phyloP scores from a whole-genome alignment of 2,888 invertebrate genomes.

The Ophion ellenae region DNA sequence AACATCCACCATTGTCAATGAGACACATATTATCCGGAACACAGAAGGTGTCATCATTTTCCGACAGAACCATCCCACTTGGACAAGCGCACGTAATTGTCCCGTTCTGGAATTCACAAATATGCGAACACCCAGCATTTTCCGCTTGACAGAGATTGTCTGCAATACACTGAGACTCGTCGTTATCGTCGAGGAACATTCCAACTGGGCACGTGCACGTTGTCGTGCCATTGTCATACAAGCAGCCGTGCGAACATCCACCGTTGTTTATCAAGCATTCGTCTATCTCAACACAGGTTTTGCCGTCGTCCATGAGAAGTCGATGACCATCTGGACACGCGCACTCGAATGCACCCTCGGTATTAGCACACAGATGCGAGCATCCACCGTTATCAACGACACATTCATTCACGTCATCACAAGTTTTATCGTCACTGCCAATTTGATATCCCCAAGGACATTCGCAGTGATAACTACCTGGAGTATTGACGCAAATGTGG shows the following conservation, averaged over 20 bases:
- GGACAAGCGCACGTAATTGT: slow-evolving; percentile 84
- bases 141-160: slow-evolving; percentile 84
- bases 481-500: slow-evolving; percentile 86
- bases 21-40: slow-evolving; percentile 85
- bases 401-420: slow-evolving; percentile 81
- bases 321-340: slow-evolving; percentile 84
- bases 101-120: slow-evolving; percentile 85
- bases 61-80: slow-evolving; percentile 75
- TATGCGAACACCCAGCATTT: slow-evolving; percentile 85
- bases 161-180: slow-evolving; percentile 76
- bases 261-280: slow-evolving; percentile 85
- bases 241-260: slow-evolving; percentile 86
- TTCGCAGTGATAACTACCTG: slow-evolving; percentile 87
- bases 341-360: slow-evolving; percentile 81
- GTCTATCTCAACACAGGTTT: slow-evolving; percentile 84
- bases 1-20: slow-evolving; percentile 84
- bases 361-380: slow-evolving; percentile 82
- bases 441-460: slow-evolving; percentile 85
- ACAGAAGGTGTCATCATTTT: slow-evolving; percentile 80
- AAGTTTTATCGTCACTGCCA: slow-evolving; percentile 75
- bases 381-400: slow-evolving; percentile 86
- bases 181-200: slow-evolving; percentile 78
- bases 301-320: slow-evolving; percentile 81
- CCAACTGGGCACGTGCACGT: slow-evolving; percentile 84
- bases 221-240: slow-evolving; percentile 84